Evolutionary conservation across 2,797 vertebrate species (phyloP), one percentile per base, ranked within the genome.

Genomic region (Sebastes jordani): DNA sequence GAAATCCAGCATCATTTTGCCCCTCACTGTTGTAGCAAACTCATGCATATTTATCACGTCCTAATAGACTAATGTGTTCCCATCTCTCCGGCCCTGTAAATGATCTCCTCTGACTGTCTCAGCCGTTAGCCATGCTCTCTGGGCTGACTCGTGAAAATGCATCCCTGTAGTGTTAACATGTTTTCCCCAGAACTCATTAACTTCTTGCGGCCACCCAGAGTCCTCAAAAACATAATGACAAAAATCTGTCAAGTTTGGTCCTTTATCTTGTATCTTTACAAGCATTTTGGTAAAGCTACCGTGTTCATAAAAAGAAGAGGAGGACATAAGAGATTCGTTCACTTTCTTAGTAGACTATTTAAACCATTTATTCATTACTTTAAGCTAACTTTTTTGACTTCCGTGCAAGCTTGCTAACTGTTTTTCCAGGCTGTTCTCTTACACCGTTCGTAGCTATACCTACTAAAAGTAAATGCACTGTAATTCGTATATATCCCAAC

Each of bases 31-130:
- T 85, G 79, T 42, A 42, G 71, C 77, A 84, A 80, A 68, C 80
- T 82, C 75, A 86, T 94, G 76, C 85, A 89, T 90, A 91, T 92
- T 83, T 68, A 90, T 87, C 22, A 74, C 2, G 0, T 59, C 61
- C 71, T 88, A 72, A 82, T 80, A 77, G 69, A 87, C 76, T 81
- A 75, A 86, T 74, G 38, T 81, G 83, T 82, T 87, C 74, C 76
- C 64, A 71, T 87, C 81, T 77, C 83, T 67, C 49, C 68, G 55
- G 59, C 63, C 56, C 68, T 76, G 77, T 88, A 79, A 86, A 76
- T 84, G 80, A 86, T 88, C 80, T 89, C 59, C 63, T 78, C 77
- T 52, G 69, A 79, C 82, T 73, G 59, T 67, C 84, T 75, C 69
- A 22, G 82, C 65, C 11, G 72, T 84, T 82, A 81, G 83, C 65